Conservation (phyloP, 2,113 vertebrate genomes). For the Lepisosteus osseus region DNA sequence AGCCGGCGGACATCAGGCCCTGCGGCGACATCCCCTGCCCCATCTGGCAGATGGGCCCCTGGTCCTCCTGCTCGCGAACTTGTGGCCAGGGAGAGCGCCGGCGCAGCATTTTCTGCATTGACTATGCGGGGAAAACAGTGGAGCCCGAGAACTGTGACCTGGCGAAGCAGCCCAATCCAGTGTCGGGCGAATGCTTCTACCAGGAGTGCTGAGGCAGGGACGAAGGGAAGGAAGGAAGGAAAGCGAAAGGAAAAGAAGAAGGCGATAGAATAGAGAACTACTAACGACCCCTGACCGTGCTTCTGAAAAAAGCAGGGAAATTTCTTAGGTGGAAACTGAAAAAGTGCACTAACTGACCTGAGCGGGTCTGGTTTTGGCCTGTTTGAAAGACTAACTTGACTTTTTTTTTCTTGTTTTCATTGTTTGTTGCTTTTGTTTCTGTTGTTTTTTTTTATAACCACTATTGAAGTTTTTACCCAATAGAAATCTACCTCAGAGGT, state of each 20-base stretch:
- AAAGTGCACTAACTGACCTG: constrained; percentile 46
- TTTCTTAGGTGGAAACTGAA: constrained; percentile 19
- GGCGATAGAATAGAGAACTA: constrained; percentile 17
- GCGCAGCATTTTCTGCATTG: constrained; percentile 69
- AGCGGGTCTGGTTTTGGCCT: constrained; percentile 28
- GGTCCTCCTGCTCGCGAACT: constrained; percentile 79
- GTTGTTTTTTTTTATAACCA: constrained; percentile 54
- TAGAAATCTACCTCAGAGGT: constrained; percentile 86
- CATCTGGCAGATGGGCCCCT: constrained; percentile 75
- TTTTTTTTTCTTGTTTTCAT: constrained; percentile 22
- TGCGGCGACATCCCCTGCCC: constrained; percentile 82
- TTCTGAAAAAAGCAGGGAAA: constrained; percentile 38
- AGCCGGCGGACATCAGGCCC: constrained; percentile 77
- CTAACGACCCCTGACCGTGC: constrained; percentile 30
- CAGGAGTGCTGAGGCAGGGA: constrained; percentile 65
- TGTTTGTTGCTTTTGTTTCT: constrained; percentile 43
- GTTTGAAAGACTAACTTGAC: constrained; percentile 41
- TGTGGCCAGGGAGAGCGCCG: constrained; percentile 68
- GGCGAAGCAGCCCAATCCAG: constrained; percentile 50
- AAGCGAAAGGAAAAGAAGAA: constrained; percentile 11
- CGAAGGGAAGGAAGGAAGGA: background rate
- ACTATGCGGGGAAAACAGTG: constrained; percentile 65
- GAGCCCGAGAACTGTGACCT: constrained; percentile 66
- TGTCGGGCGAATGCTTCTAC: constrained; percentile 54
- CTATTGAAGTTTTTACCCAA: constrained; percentile 62